Base-by-base conservation (phyloP, 2,888 invertebrate species). In the Zhengitettix transpicula region DNA sequence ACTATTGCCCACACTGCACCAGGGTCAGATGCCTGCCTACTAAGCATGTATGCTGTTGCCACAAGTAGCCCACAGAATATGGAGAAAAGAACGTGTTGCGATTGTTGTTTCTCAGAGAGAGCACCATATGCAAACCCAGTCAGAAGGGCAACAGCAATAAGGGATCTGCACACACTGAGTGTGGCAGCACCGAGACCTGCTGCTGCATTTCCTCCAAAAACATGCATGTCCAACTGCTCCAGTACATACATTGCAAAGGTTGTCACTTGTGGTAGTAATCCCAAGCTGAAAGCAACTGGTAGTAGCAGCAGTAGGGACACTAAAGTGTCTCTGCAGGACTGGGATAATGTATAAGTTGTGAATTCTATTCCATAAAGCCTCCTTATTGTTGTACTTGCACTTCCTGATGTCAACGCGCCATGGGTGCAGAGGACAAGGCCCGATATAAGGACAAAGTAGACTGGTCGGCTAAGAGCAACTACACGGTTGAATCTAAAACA, bases 191-290 rank as follows among this genome's bases (percentile, higher is more conserved):
- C 77, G 7, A 98, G 74, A 70, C 90, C 88, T 59, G 88, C 87
- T 11, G 88, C 86, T 0, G 92, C 93, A 69, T 89, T 93, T 69
- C 84, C 80, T 83, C 80, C 78, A 67, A 78, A 78, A 14, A 78
- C 64, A 67, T 78, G 67, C 75, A 68, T 77, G 74, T 66, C 79
- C 52, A 79, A 68, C 69, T 99, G 99, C 72, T 99, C 99, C 66
- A 97, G 77, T n/a, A 94, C 76, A 73, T 97, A 98, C 88, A 96
- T 92, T 10, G 87, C 73, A 72, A 98, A 96, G 1, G 99, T 99
- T 71, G 96, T 97, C 59, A 98, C 89, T 76, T 91, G 99, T 7
- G 99, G 99, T 69, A 99, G 89, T 55, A 99, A 77, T 1, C 99
- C 99, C 64, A 98, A 76, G 55, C 94, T 96, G 74, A 98, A 98